These are phyloP conservation scores for Drosophila yooni DNA, from an alignment of 2,888 invertebrate species.

Conservation along the genomic window DNA sequence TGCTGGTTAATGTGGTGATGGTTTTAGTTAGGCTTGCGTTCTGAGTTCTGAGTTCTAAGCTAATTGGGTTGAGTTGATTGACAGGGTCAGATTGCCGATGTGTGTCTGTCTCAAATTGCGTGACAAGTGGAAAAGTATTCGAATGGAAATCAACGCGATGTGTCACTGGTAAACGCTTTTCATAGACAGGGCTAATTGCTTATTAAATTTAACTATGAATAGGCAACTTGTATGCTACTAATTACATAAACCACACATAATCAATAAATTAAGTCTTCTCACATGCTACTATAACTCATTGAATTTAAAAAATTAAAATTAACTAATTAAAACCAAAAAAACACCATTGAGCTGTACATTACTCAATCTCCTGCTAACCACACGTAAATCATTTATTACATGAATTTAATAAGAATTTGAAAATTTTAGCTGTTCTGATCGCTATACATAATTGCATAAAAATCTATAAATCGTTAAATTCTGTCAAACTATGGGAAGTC, in stretches of 20 bases:
- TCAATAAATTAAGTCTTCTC: not conserved
- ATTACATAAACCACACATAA: not conserved
- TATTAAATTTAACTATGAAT: not conserved
- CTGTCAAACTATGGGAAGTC: not conserved
- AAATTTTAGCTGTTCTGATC: not conserved
- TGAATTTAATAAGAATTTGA: not conserved
- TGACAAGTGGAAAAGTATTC: constrained; percentile 48
- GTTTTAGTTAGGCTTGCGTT: constrained; percentile 18
- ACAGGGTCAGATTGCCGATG: constrained; percentile 14
- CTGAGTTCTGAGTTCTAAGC: constrained; percentile 14
- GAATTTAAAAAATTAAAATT: no score
- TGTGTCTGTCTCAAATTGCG: constrained; percentile 41
- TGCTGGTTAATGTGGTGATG: constrained; percentile 41
- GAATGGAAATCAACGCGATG: constrained; percentile 26
- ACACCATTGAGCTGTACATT: not conserved
- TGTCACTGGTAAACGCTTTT: constrained; percentile 11
- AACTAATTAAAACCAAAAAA: not conserved
- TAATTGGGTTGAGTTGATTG: constrained; percentile 24
- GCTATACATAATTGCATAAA: not conserved
- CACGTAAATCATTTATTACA: not conserved
- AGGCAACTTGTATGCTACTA: not conserved
- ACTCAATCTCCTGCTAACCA: not conserved
- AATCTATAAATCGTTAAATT: not conserved
- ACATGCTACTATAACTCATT: not conserved
- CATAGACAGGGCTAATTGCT: constrained; percentile 10